phyloP scores from a whole-genome alignment of 2,797 vertebrate genomes.

The Chrysocyon brachyurus region DNA sequence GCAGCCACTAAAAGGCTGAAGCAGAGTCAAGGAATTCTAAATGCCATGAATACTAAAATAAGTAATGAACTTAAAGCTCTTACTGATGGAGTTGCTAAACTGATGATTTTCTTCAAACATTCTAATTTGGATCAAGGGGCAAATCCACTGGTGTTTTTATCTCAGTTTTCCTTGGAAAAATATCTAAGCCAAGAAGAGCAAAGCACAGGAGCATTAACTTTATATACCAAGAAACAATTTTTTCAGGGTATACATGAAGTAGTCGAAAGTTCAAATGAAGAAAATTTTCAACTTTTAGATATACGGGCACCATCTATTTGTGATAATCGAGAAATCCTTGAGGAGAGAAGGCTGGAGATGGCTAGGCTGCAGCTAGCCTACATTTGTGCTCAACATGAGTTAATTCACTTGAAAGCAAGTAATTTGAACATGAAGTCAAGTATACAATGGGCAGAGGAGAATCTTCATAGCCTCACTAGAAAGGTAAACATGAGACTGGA shows the following conservation, averaged over 20 bases:
- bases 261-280: constrained; percentile 90
- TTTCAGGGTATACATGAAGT: constrained; percentile 89
- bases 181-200: constrained; percentile 93
- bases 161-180: constrained; percentile 90
- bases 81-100: constrained; percentile 86
- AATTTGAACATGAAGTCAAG: constrained; percentile 89
- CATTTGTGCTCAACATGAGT: constrained; percentile 92
- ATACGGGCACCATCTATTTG: constrained; percentile 85
- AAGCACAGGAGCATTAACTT: constrained; percentile 91
- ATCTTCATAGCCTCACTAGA: constrained; percentile 83
- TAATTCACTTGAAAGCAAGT: constrained; percentile 91
- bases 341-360: constrained; percentile 90
- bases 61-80: constrained; percentile 90
- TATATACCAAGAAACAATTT: constrained; percentile 91
- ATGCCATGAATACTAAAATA: constrained; percentile 89
- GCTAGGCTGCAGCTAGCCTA: constrained; percentile 92
- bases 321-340: constrained; percentile 84
- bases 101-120: constrained; percentile 88
- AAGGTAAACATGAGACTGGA: constrained; percentile 83
- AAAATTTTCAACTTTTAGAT: constrained; percentile 90
- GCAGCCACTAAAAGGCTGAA: constrained; percentile 85
- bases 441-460: constrained; percentile 91
- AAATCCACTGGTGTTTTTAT: constrained; percentile 88
- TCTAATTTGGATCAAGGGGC: constrained; percentile 76
- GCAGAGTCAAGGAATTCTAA: constrained; percentile 86